phyloP scores from a whole-genome alignment of 2,888 invertebrate genomes.

The Heliconius hortense region DNA sequence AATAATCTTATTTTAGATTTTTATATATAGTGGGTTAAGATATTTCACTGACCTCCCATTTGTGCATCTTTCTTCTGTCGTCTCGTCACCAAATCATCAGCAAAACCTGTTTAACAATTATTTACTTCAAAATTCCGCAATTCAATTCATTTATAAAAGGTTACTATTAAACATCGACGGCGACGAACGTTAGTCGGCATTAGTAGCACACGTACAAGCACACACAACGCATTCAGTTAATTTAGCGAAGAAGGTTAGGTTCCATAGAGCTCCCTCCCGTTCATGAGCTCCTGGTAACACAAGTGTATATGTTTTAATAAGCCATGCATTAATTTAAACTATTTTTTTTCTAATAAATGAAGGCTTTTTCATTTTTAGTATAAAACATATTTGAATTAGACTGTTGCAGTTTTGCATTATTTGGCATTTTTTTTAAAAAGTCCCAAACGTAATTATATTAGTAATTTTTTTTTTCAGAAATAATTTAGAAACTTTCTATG shows the following conservation, averaged over 20 bases:
- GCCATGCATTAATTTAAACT: slow-evolving; percentile 33
- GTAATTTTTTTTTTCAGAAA: neutral
- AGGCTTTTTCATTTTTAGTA: neutral
- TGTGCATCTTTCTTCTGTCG: slow-evolving; percentile 80
- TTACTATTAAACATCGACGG: slow-evolving; percentile 56
- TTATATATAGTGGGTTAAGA: neutral
- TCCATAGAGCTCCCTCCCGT: slow-evolving; percentile 55
- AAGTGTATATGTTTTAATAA: slow-evolving; percentile 17
- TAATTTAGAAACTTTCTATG: neutral
- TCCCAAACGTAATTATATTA: neutral
- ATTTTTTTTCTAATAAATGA: neutral
- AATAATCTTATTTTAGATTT: neutral
- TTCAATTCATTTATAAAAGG: slow-evolving; percentile 7
- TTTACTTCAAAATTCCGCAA: slow-evolving; percentile 36
- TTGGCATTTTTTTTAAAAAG: neutral
- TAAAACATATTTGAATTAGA: neutral
- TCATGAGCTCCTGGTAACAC: slow-evolving; percentile 27
- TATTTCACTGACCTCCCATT: slow-evolving; percentile 69
- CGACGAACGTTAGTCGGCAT: slow-evolving; percentile 58
- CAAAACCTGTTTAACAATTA: slow-evolving; percentile 67
- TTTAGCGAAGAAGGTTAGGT: slow-evolving; percentile 58
- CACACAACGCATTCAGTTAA: slow-evolving; percentile 69
- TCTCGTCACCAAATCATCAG: slow-evolving; percentile 78
- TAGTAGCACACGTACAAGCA: slow-evolving; percentile 78
- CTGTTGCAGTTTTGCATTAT: neutral